Evolutionary conservation across 2,888 invertebrate genomes (phyloP).

Genomic region (Neuroscelio doddi): DNA sequence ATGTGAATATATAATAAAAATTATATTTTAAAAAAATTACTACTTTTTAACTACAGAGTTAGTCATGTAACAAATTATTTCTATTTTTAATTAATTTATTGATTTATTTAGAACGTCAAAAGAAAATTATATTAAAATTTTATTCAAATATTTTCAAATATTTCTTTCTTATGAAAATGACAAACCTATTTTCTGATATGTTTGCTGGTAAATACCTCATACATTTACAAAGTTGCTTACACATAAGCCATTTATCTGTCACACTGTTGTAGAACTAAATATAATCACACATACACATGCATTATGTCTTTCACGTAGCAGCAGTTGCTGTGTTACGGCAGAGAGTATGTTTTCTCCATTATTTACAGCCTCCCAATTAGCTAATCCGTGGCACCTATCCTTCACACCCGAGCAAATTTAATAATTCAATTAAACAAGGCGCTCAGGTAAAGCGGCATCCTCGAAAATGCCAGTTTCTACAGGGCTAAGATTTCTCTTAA

Average conservation of each 20-base stretch:
- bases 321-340: slow-evolving; percentile 34
- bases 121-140: too few species aligned
- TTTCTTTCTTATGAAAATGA: too few species aligned
- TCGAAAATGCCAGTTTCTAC: slow-evolving; percentile 25
- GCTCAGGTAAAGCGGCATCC: slow-evolving; percentile 45
- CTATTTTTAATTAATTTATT: too few species aligned
- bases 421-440: slow-evolving; percentile 66
- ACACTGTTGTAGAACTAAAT: slow-evolving; percentile 27
- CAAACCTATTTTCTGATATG: background rate
- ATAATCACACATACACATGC: slow-evolving; percentile 30
- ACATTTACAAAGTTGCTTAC: slow-evolving; percentile 12
- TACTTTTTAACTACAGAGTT: too few species aligned
- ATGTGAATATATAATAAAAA: too few species aligned
- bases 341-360: slow-evolving; percentile 52
- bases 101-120: too few species aligned
- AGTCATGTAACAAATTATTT: too few species aligned
- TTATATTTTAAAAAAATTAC: too few species aligned
- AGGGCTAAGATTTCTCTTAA: background rate
- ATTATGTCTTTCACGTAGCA: slow-evolving; percentile 36
- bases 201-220: slow-evolving; percentile 11
- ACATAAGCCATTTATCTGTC: slow-evolving; percentile 35
- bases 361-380: slow-evolving; percentile 68
- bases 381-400: slow-evolving; percentile 63
- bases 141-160: too few species aligned
- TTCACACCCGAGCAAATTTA: slow-evolving; percentile 66